Base-by-base conservation (phyloP, 1,140 invertebrate species). In the Solenopsis fugax region DNA sequence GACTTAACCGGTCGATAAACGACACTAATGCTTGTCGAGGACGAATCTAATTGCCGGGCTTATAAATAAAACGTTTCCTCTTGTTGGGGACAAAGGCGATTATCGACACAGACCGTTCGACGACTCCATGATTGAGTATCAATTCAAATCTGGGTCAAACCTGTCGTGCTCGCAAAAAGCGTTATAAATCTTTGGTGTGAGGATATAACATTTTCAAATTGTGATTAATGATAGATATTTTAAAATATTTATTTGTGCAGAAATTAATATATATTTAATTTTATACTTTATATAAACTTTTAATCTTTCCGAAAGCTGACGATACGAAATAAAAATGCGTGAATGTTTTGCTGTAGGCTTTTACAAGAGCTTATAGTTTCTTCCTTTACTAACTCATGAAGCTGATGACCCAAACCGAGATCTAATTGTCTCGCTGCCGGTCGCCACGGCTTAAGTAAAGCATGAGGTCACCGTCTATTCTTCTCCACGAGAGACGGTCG, bases 381-480 rank as follows among this genome's bases (percentile, higher is more conserved):
- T 69, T 72, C 71, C 62, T 82, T 65, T 72, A 84, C 88, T 88
- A 90, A 89, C 81, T 45, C 52, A 89, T 50, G 71, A 88, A 77
- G 77, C 77, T 91, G 88, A 87, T 89, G 88, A 89, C 71, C 88
- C 76, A 81, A 90, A 88, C 89, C 88, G 85, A 86, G 89, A 89
- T 92, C 87, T 89, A 93, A 93, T 93, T 93, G 91, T 90, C 91
- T 92, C 81, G 88, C 69, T 90, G 90, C 77, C 87, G 88, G 87
- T 93, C 85, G 85, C 62, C 86, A 71, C 72, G 62, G 65, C 85
- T 93, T 90, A 93, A 92, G 89, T 92, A 92, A 92, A 92, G 91
- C 90, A 92, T 93, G 93, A 93, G 93, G 90, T 93, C 93, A 93
- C 88, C 92, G 80, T 92, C 89, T 93, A 92, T 92, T 92, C 81